Percentiles rank a stretch among this genome's conserved stretches.
Conservation (phyloP, 2,888 invertebrate species). For the Mesopsocus fuscifrons region DNA sequence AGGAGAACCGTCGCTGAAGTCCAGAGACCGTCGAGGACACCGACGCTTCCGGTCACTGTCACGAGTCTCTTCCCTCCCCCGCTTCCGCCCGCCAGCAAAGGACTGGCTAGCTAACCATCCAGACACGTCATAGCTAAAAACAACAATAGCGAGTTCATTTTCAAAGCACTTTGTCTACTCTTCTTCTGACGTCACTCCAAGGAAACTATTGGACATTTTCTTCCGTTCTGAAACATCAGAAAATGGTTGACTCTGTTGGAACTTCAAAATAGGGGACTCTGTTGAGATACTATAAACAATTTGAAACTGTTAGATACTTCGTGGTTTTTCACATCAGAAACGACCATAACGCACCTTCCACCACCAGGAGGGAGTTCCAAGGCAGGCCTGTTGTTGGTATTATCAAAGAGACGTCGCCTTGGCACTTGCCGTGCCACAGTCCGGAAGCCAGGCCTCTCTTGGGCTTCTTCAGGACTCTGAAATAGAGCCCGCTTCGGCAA, state of each 20-base stretch:
- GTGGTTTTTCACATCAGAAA: too few species aligned
- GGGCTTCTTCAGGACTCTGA: slow-evolving; percentile 3
- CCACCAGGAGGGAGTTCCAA: not conserved
- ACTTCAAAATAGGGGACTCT: not conserved
- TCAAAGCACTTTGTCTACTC: too few species aligned
- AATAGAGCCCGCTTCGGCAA: slow-evolving; percentile 1
- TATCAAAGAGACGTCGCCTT: not conserved
- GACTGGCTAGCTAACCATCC: not conserved
- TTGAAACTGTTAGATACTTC: too few species aligned
- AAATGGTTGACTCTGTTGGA: not conserved
- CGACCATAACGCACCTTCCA: not conserved
- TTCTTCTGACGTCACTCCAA: too few species aligned
- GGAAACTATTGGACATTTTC: too few species aligned
- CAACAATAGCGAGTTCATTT: too few species aligned
- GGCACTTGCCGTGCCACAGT: not conserved
- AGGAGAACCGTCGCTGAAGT: not conserved
- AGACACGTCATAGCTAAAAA: not conserved
- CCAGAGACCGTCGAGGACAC: not conserved
- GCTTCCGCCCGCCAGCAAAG: not conserved
- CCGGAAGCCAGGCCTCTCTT: not conserved
- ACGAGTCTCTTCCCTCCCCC: not conserved
- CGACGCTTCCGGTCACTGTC: not conserved
- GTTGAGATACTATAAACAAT: not conserved
- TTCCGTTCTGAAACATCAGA: not conserved
- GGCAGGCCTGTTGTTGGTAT: not conserved